phyloP scores from a whole-genome alignment of 2,888 invertebrate genomes.

The Agonum fuliginosum region DNA sequence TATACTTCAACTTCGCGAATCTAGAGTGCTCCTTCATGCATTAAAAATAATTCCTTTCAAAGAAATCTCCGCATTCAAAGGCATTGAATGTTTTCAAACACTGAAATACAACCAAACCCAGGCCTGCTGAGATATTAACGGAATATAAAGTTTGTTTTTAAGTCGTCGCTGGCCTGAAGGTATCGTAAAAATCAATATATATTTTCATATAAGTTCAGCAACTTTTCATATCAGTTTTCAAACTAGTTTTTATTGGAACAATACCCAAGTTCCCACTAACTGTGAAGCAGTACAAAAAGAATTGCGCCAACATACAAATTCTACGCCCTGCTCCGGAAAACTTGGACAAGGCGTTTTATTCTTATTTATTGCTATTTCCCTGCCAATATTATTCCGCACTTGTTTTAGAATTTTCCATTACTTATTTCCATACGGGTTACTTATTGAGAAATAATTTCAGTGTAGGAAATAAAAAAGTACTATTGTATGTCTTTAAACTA shows the following conservation, averaged over 20 bases:
- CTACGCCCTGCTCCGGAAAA: not conserved
- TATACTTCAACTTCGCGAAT: conserved; percentile 18
- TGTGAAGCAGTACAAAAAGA: conserved; percentile 5
- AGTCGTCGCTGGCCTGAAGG: not conserved
- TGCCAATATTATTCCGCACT: not conserved
- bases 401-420: not conserved
- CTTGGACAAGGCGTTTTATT: not conserved
- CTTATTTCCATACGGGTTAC: not conserved
- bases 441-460: no score
- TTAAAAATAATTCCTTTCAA: conserved; percentile 44
- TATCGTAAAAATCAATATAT: conserved; percentile 44
- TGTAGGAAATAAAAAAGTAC: no score
- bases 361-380: conserved; percentile 11
- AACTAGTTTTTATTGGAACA: conserved; percentile 38
- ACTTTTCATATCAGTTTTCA: conserved; percentile 42
- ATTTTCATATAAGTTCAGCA: conserved; percentile 45
- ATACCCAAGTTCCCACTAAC: conserved; percentile 1
- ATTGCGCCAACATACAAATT: conserved; percentile 7
- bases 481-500: no score
- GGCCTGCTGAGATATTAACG: conserved; percentile 35
- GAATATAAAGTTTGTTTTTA: conserved; percentile 42
- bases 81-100: conserved; percentile 28
- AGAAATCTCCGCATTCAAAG: conserved; percentile 14
- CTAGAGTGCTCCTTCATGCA: conserved; percentile 28
- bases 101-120: not conserved